Base-by-base conservation (phyloP, 2,888 invertebrate species). In the Augochlorella aurata region DNA sequence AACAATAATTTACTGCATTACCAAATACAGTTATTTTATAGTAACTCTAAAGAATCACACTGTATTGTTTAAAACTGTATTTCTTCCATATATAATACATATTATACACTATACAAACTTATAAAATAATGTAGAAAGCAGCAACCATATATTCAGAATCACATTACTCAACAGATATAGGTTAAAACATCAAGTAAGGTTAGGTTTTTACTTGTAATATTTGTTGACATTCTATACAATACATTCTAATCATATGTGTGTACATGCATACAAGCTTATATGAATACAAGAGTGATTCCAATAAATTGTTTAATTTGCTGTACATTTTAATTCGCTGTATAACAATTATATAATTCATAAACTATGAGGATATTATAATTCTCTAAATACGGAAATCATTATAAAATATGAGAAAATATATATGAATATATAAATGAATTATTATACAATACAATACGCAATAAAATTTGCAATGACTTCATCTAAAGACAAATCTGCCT, bases 191-290 rank as follows among this genome's bases (percentile, higher is more conserved):
- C 24, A 63, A 38, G 18, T 38, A 63, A 63, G 63, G 63, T 63
- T 65, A n/a, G 38, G 38, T 38, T 44, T 65, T 12, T 0, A 44
- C n/a, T 65, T 65, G 5, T 10, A 44, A n/a, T 44, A 44, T 65
- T 65, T 65, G 65, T 65, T 65, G 65, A 65, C 44, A 65, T 65
- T 12, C 18, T 50, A 18, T 61, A 61, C 61, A 24, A 61, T 14
- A 24, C 16, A 29, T 61, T 24, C 16, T 16, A 63, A 18, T 18
- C 63, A n/a, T 18, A 16, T 63, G 16, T 8, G 18, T 38, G 38
- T 38, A 29, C 2, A 9, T 54, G 9, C 8, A 61, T 5, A 38
- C 3, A 38, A 38, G 7, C 24, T 8, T 16, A 29, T 29, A 29
- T 29, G 16, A 38, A 29, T 18, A 63, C 38, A 63, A 58, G 16